Conservation (phyloP, 2,113 vertebrate genomes). For the Fulmarus glacialis region DNA sequence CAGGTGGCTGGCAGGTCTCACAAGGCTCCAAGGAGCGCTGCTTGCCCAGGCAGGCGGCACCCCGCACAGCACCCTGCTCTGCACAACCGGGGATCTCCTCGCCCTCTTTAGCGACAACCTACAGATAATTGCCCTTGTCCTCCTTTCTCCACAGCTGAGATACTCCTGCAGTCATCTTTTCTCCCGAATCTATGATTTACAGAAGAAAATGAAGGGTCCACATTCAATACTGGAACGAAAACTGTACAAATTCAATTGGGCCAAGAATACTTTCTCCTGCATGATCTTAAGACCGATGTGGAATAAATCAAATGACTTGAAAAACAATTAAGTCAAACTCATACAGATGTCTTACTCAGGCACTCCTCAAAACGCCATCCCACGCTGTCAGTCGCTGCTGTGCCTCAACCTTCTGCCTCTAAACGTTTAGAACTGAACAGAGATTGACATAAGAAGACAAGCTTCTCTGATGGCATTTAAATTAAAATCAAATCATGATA, state of each 20-base stretch:
- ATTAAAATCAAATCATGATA: neutral
- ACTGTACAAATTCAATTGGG: neutral
- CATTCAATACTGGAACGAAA: neutral
- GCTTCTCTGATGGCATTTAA: neutral
- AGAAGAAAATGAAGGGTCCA: neutral
- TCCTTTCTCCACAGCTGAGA: neutral
- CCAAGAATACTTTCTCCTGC: neutral
- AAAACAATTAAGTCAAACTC: neutral
- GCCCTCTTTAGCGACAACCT: rapidly evolving
- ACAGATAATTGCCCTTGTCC: neutral
- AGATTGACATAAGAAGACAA: neutral
- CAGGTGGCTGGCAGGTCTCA: rapidly evolving
- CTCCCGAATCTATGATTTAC: neutral
- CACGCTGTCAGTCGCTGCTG: neutral
- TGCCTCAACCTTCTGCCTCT: neutral
- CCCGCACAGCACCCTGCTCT: rapidly evolving
- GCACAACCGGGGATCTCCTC: rapidly evolving
- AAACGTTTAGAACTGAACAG: neutral
- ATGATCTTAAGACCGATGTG: neutral
- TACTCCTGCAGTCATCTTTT: neutral
- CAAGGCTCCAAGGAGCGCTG: rapidly evolving
- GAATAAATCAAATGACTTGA: neutral
- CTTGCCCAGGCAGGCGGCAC: neutral
- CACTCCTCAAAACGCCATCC: neutral
- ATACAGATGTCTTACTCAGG: neutral